phyloP scores from a whole-genome alignment of 2,797 vertebrate genomes.

The Paratrypauchen microcephalus region DNA sequence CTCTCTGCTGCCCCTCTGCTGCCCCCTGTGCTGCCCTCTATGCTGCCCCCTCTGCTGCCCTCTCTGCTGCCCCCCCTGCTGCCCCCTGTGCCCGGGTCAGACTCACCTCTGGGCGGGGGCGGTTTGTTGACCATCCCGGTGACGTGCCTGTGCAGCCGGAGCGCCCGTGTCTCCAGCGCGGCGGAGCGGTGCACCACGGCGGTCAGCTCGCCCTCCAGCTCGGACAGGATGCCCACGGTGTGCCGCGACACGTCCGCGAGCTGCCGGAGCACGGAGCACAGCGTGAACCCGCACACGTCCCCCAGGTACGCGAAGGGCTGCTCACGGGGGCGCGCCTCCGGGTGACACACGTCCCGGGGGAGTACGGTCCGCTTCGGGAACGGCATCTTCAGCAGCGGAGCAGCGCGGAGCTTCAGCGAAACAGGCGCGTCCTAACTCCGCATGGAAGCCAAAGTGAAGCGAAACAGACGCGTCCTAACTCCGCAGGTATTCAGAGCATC shows the following conservation, averaged over 20 bases:
- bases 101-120: constrained; percentile 61
- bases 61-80: neutral
- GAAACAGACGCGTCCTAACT: no score
- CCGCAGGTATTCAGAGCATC: no score
- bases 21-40: neutral
- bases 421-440: no score
- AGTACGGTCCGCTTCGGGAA: constrained; percentile 78
- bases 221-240: constrained; percentile 78
- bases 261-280: constrained; percentile 77
- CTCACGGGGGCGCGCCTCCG: constrained; percentile 35
- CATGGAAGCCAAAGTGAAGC: no score
- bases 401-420: no score
- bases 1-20: no score
- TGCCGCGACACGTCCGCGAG: constrained; percentile 80
- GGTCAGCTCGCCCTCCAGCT: constrained; percentile 78
- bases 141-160: constrained; percentile 72
- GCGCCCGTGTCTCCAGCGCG: constrained; percentile 72
- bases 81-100: neutral
- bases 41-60: neutral
- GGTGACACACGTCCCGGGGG: constrained; percentile 76
- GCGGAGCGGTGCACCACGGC: constrained; percentile 72
- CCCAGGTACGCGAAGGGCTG: constrained; percentile 68
- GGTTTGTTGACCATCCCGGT: constrained; percentile 29
- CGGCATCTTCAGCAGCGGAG: constrained; percentile 62
- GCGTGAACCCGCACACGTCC: constrained; percentile 75